phyloP scores from a whole-genome alignment of 2,888 invertebrate genomes.

The Ceriagrion tenellum region DNA sequence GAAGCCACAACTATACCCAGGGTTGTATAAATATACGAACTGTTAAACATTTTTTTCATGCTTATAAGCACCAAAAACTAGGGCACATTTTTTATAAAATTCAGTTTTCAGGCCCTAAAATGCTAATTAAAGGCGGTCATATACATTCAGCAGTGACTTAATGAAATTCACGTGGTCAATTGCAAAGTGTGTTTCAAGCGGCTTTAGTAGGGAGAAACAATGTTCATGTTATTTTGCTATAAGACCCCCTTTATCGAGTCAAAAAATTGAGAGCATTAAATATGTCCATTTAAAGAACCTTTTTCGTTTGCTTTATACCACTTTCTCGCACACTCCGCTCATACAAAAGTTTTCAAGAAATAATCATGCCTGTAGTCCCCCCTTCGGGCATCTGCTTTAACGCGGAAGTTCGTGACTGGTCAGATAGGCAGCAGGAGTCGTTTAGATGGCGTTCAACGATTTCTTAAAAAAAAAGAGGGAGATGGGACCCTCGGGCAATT shows the following conservation, averaged over 20 bases:
- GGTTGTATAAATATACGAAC: too few species aligned
- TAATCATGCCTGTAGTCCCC: background rate
- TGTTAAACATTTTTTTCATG: too few species aligned
- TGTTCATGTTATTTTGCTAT: background rate
- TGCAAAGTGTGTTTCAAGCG: background rate
- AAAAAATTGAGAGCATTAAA: background rate
- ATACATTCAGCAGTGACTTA: background rate
- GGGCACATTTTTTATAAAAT: too few species aligned
- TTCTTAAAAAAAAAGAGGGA: background rate
- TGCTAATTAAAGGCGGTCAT: too few species aligned
- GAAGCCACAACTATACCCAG: too few species aligned
- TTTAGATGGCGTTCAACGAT: constrained; percentile 57
- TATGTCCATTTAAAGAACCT: background rate
- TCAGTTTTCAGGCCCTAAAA: too few species aligned
- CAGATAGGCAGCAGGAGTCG: constrained; percentile 26
- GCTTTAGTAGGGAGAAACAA: background rate
- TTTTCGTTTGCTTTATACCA: background rate
- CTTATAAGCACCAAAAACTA: too few species aligned
- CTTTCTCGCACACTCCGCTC: background rate
- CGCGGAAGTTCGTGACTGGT: constrained; percentile 42
- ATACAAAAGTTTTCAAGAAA: background rate
- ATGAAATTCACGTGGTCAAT: background rate
- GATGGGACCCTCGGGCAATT: background rate
- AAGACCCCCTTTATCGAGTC: background rate
- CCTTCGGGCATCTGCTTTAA: background rate